Evolutionary conservation across 2,113 vertebrate genomes (phyloP).

Genomic region (Mormoops blainvillei): DNA sequence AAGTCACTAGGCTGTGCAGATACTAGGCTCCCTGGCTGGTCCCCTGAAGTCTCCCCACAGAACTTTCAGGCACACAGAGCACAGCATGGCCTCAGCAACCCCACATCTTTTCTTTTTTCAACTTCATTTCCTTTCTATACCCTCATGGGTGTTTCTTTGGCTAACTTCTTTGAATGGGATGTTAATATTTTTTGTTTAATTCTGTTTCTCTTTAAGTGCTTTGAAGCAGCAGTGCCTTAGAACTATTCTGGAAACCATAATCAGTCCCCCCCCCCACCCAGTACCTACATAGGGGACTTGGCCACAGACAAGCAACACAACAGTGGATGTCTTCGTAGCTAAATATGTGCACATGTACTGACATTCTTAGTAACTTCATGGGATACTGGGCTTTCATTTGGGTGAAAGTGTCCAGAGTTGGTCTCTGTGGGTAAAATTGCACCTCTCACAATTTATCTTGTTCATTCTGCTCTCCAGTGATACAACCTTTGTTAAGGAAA

Average conservation of each 20-base stretch:
- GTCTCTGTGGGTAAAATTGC: background rate
- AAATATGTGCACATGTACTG: background rate
- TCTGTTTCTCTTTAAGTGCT: background rate
- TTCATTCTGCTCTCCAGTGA: background rate
- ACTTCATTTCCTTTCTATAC: background rate
- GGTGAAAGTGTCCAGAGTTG: background rate
- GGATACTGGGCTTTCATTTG: background rate
- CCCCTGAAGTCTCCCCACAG: rapidly evolving
- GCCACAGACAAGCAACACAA: rapidly evolving
- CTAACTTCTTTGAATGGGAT: background rate
- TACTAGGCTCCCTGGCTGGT: rapidly evolving
- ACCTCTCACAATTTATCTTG: background rate
- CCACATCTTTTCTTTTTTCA: background rate
- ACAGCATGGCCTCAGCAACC: rapidly evolving
- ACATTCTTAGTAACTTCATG: background rate
- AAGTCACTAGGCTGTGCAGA: background rate
- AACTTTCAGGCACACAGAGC: rapidly evolving
- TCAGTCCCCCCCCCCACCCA: no score
- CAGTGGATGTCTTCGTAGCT: background rate
- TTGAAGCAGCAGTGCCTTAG: background rate
- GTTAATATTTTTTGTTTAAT: background rate
- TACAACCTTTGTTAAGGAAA: background rate
- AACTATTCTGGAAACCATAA: background rate
- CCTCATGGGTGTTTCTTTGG: background rate
- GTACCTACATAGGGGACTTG: rapidly evolving